Evolutionary conservation across 2,888 invertebrate species (phyloP).

Genomic region (Parnassius smintheus): DNA sequence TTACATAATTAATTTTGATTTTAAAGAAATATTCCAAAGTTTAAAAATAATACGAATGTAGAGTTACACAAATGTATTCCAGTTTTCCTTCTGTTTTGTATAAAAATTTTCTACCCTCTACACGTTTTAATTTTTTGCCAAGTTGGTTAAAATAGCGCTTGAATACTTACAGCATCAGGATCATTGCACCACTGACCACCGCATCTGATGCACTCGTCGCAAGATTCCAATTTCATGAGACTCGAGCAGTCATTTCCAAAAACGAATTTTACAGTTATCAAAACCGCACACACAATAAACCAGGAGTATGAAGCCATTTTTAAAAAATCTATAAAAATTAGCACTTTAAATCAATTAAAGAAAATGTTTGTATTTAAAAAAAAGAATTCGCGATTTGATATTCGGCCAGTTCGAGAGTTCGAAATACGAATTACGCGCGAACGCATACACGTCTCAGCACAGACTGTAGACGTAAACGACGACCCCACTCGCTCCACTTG

Average conservation of each 20-base stretch:
- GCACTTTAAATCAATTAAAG: not conserved
- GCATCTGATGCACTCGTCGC: slow-evolving; percentile 65
- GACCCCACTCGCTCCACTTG: slow-evolving; percentile 38
- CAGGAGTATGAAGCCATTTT: slow-evolving; percentile 56
- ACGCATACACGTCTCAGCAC: slow-evolving; percentile 38
- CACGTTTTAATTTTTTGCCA: not conserved
- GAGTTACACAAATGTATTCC: no score
- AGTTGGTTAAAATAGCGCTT: slow-evolving; percentile 3
- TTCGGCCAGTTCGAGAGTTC: slow-evolving; percentile 37
- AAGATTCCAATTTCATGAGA: slow-evolving; percentile 40
- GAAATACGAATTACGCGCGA: slow-evolving; percentile 52
- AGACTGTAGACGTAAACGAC: slow-evolving; percentile 43
- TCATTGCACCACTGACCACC: slow-evolving; percentile 61
- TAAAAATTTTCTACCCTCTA: slow-evolving; percentile 6
- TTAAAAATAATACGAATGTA: no score
- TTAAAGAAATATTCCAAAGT: no score
- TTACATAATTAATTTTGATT: no score
- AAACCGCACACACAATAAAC: slow-evolving; percentile 51
- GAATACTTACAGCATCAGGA: slow-evolving; percentile 42
- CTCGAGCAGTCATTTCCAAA: slow-evolving; percentile 47
- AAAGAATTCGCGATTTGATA: slow-evolving; percentile 15
- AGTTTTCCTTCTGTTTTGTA: no score
- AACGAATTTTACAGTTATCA: slow-evolving; percentile 50
- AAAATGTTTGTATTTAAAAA: not conserved
- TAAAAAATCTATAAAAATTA: slow-evolving; percentile 9